Evolutionary conservation across 2,797 vertebrate genomes (phyloP), one percentile per base, ranked within the genome.

Genomic region (Mionectes olivaceus): DNA sequence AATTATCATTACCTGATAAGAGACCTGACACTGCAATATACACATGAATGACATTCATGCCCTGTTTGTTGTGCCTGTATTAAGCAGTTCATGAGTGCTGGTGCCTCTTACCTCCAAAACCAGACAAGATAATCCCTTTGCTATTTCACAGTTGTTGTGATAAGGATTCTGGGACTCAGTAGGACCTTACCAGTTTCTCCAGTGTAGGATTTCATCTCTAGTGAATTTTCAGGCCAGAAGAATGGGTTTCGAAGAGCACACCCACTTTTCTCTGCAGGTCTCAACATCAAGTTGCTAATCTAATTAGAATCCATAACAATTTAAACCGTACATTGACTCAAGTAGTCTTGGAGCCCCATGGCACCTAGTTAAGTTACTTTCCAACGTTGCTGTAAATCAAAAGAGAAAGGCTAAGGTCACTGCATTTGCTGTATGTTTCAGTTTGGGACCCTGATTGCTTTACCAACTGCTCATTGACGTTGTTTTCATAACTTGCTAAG

Each of bases 381-480:
- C 94, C 94, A 94, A 97, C 65, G 77, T 39, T 63, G 79, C 68
- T 89, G 81, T 97, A 98, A 98, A 98, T 98, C 97, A 97, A 96
- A 97, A 93, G 60, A 86, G 91, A 97, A 97, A 96, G 37, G 71
- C 86, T 87, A 92, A 91, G 89, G 95, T 97, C 41, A 1, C 52
- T 90, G 80, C 23, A 28, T 96, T 97, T 97, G 96, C 90, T 95
- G 60, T 89, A 84, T 15, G 37, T 90, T 97, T 97, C 89, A 96
- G 33, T 80, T 86, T 76, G 84, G 83, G 87, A 78, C 76, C 30
- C 65, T 98, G 96, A 98, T 98, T 97, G 90, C 93, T 98, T 98
- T 98, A 97, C 97, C 97, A 98, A 98, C 97, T 98, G 98, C 90
- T 97, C 97, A 92, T 93, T 96, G 96, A 93, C 81, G 64, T 94